phyloP scores from a whole-genome alignment of 2,888 invertebrate genomes.

The Eupithecia vulgata region DNA sequence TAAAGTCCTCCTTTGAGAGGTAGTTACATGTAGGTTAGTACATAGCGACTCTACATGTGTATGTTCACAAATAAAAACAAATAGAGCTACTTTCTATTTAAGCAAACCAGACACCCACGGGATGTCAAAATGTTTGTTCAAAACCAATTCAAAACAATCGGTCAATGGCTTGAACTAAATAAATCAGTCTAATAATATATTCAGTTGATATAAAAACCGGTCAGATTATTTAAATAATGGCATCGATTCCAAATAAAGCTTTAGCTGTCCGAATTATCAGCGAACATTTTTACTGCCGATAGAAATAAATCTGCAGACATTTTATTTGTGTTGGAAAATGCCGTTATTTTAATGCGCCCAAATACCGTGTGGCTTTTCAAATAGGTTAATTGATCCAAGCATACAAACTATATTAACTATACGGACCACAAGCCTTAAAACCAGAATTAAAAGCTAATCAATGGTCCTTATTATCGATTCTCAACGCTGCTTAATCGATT shows the following conservation, averaged over 20 bases:
- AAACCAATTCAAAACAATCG: slow-evolving; percentile 29
- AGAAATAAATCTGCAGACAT: slow-evolving; percentile 19
- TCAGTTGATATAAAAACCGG: slow-evolving; percentile 32
- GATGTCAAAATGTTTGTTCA: slow-evolving; percentile 23
- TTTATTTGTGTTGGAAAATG: not conserved
- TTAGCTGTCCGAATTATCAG: slow-evolving; percentile 24
- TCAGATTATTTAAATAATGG: slow-evolving; percentile 40
- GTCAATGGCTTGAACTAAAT: slow-evolving; percentile 36
- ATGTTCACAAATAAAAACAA: slow-evolving; percentile 26
- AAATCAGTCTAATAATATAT: slow-evolving; percentile 8
- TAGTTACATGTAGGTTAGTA: not conserved
- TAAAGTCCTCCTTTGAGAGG: not conserved
- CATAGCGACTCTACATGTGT: not conserved
- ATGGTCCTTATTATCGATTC: slow-evolving; percentile 33
- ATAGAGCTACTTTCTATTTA: slow-evolving; percentile 32
- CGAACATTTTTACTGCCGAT: slow-evolving; percentile 20
- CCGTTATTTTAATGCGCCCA: not conserved
- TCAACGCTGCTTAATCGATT: slow-evolving; percentile 37
- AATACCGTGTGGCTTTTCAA: not conserved
- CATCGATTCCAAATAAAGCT: slow-evolving; percentile 32
- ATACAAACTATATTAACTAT: not conserved
- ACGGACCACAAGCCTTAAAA: not conserved
- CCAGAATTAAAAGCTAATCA: slow-evolving; percentile 8
- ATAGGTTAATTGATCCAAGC: not conserved
- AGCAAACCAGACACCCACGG: slow-evolving; percentile 27